A percentile compares a stretch with the other conserved stretches of the same genome.
Conservation (phyloP, 2,888 invertebrate genomes). For the Scaptomyza parva region DNA sequence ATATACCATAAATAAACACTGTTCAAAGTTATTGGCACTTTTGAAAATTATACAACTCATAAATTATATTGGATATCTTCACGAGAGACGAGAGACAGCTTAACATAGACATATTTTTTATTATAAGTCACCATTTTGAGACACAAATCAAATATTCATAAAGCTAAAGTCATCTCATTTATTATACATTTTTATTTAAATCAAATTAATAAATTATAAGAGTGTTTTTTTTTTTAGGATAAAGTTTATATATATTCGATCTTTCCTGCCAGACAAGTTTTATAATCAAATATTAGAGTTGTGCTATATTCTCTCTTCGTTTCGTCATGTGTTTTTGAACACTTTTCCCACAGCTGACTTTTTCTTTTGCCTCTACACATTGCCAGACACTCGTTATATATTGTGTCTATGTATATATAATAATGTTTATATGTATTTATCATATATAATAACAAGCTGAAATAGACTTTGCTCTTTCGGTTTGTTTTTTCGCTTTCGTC, state of each 20-base stretch:
- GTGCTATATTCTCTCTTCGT: conserved; percentile 19
- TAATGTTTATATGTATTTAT: not conserved
- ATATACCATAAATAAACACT: conserved; percentile 7
- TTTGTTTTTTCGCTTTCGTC: conserved; percentile 50
- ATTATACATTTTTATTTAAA: no score
- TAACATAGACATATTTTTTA: no score
- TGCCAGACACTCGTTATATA: conserved; percentile 38
- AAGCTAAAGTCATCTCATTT: no score
- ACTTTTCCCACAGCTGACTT: conserved; percentile 60
- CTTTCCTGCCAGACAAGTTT: conserved; percentile 55
- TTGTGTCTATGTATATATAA: not conserved
- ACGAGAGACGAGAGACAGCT: no score
- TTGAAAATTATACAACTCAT: no score
- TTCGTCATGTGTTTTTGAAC: conserved; percentile 37
- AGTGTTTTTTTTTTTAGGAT: conserved; percentile 9
- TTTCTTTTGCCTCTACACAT: conserved; percentile 52
- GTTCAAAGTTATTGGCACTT: not conserved
- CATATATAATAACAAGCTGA: conserved; percentile 18
- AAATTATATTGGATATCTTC: no score
- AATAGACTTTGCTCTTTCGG: conserved; percentile 8
- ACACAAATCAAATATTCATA: no score
- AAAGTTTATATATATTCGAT: conserved; percentile 40
- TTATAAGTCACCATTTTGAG: no score
- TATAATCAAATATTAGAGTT: conserved; percentile 37
- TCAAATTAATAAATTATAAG: not conserved